Conservation (phyloP, 2,888 invertebrate genomes). For the Toxonevra muliebris region DNA sequence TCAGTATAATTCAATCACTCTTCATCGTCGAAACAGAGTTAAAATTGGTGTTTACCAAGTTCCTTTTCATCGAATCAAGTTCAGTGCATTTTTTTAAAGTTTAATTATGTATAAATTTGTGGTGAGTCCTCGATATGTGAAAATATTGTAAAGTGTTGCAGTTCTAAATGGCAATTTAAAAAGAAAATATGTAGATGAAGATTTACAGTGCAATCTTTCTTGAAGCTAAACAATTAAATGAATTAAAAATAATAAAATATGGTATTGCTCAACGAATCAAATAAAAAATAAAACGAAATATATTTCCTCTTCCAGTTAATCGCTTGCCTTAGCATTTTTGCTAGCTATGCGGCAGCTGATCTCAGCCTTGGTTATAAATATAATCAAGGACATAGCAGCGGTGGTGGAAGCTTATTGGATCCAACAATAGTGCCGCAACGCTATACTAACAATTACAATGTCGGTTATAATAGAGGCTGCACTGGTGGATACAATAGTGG, state of each 20-base stretch:
- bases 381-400: conserved; percentile 47
- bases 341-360: conserved; percentile 43
- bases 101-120: conserved; percentile 51
- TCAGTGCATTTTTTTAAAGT: not conserved
- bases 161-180: no score
- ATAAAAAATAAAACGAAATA: no score
- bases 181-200: no score
- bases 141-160: not conserved
- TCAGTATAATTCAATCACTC: conserved; percentile 27
- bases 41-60: not conserved
- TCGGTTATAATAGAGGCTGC: not conserved
- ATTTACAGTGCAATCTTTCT: no score
- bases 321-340: conserved; percentile 41
- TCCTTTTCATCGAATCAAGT: conserved; percentile 28
- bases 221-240: not conserved
- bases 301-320: conserved; percentile 44
- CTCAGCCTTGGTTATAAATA: conserved; percentile 55
- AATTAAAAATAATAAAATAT: not conserved
- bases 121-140: conserved; percentile 45
- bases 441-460: conserved; percentile 40
- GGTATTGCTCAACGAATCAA: not conserved
- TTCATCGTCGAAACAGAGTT: not conserved
- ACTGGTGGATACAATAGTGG: not conserved
- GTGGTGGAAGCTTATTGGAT: conserved; percentile 39
- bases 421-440: conserved; percentile 36